Evolutionary conservation across 2,888 invertebrate genomes (phyloP).

Genomic region (Apamea anceps): DNA sequence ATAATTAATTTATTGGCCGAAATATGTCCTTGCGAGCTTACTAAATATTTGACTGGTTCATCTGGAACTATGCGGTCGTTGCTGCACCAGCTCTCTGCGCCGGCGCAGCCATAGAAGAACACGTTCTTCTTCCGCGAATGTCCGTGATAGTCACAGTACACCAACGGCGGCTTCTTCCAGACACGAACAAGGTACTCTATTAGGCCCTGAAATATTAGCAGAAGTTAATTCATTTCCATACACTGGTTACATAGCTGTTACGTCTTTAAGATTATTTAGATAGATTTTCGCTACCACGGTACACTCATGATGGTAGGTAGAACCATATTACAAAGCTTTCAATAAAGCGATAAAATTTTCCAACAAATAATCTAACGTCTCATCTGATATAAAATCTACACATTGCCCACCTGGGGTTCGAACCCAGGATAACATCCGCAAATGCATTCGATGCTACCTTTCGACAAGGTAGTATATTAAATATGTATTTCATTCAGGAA

Average conservation of each 20-base stretch:
- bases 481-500: conserved; percentile 42
- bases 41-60: conserved; percentile 91
- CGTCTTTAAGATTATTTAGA: neutral
- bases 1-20: neutral
- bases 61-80: conserved; percentile 90
- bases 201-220: conserved; percentile 84
- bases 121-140: conserved; percentile 96
- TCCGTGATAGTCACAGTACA: conserved; percentile 95
- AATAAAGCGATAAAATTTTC: neutral
- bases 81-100: conserved; percentile 92
- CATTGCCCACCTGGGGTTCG: conserved; percentile 1
- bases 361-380: neutral
- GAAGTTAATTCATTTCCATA: neutral
- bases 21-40: conserved; percentile 73
- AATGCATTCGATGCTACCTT: conserved; percentile 21
- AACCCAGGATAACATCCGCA: conserved; percentile 12
- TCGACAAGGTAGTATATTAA: conserved; percentile 9
- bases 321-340: too few relatives aligned
- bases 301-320: neutral
- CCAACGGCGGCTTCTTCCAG: conserved; percentile 90
- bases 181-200: conserved; percentile 91
- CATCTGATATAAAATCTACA: neutral
- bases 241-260: neutral
- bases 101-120: conserved; percentile 95
- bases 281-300: neutral